Conservation (phyloP, 1,140 invertebrate genomes). For the Metopolophium dirhodum region DNA sequence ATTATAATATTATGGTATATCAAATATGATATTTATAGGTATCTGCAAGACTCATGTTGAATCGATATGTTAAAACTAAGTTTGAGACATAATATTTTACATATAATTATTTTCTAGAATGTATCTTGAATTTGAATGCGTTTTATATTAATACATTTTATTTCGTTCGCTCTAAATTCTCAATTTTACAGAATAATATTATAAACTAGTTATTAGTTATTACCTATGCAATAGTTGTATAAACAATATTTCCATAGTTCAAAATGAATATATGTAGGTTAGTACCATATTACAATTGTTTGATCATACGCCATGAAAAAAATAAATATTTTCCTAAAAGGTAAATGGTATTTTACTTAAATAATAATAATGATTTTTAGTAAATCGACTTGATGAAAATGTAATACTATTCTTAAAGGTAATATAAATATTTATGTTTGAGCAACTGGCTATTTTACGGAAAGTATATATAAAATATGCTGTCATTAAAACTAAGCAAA, state of each 20-base stretch:
- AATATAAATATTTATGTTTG: neutral
- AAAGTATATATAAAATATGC: neutral
- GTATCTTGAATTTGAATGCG: neutral
- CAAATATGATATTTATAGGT: neutral
- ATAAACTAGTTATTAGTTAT: neutral
- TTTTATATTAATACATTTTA: neutral
- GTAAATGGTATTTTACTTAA: neutral
- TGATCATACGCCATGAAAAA: no score
- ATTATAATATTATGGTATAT: neutral
- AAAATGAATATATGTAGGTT: no score
- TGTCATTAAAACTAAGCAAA: slow-evolving; percentile 22
- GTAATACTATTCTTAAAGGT: neutral
- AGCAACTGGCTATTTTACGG: neutral
- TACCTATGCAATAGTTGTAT: neutral
- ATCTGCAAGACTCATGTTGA: neutral
- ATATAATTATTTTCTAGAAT: neutral
- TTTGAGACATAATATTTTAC: neutral
- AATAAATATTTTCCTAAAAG: neutral
- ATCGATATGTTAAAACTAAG: neutral
- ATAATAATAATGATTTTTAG: neutral
- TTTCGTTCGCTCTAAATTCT: neutral
- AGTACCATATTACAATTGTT: no score
- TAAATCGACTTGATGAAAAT: neutral
- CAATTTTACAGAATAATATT: neutral
- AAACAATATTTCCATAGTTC: neutral